These are phyloP conservation scores for Holothuria scabra DNA, from an alignment of 53 echinoderm and acorn worm genomes.

Conservation along the genomic window DNA sequence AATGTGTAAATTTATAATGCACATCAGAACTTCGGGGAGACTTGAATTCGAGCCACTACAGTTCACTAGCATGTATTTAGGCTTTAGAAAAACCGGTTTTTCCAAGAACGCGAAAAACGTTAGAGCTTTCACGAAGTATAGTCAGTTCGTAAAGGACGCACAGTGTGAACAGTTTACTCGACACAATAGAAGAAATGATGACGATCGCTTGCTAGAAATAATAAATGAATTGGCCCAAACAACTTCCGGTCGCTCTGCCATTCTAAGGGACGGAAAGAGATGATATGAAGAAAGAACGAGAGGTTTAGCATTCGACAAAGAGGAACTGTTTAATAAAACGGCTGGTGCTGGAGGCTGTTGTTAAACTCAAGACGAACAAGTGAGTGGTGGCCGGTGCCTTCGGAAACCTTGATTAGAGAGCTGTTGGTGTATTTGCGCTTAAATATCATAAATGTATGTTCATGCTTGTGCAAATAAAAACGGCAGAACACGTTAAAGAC, in stretches of 20 bases:
- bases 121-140: neutral
- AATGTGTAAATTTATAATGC: constrained; percentile 25
- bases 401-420: constrained; percentile 26
- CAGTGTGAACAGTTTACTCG: neutral
- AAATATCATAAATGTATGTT: constrained; percentile 13
- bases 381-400: constrained; percentile 1
- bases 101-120: constrained; percentile 10
- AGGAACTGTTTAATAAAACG: constrained; percentile 35
- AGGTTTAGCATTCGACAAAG: neutral
- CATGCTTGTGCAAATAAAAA: neutral
- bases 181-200: too few relatives aligned
- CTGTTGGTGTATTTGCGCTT: constrained; percentile 15
- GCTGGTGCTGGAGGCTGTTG: constrained; percentile 36
- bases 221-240: too few relatives aligned
- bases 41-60: constrained; percentile 21
- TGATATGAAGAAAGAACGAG: neutral
- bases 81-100: neutral
- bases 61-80: constrained; percentile 18
- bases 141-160: constrained; percentile 6
- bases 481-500: too few relatives aligned
- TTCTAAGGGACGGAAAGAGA: too few relatives aligned
- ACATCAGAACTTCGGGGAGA: neutral
- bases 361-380: constrained; percentile 12
- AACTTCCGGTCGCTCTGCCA: too few relatives aligned
- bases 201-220: too few relatives aligned